These are phyloP conservation scores for Naja naja DNA, from an alignment of 2,113 vertebrate genomes.

Conservation along the genomic window DNA sequence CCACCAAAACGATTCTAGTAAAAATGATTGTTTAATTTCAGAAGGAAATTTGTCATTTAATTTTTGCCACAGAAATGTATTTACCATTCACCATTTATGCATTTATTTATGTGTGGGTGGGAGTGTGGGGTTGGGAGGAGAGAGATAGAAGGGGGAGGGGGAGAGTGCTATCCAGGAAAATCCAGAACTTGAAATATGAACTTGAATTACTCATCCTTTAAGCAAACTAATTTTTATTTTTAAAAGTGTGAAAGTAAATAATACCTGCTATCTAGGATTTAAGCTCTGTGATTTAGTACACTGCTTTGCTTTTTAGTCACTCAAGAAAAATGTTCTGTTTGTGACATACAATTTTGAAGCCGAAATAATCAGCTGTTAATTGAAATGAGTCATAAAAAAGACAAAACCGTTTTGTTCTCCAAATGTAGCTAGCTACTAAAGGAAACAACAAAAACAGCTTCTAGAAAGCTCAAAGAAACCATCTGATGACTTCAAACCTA, in stretches of 20 bases:
- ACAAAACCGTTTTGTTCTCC: slow-evolving; percentile 7
- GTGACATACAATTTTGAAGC: neutral
- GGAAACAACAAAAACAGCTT: neutral
- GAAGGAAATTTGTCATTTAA: neutral
- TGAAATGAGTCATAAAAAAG: neutral
- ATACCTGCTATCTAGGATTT: neutral
- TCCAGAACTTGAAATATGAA: neutral
- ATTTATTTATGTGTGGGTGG: neutral
- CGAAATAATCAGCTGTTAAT: slow-evolving; percentile 10
- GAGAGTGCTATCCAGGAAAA: no score
- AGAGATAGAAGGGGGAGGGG: neutral
- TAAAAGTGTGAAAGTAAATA: neutral
- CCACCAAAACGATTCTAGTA: neutral
- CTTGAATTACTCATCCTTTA: neutral
- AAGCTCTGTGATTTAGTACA: neutral
- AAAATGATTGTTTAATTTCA: neutral
- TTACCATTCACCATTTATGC: neutral
- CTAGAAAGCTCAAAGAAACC: neutral
- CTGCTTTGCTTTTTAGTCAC: neutral
- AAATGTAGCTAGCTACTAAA: neutral
- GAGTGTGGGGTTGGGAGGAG: no score
- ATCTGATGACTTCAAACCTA: neutral
- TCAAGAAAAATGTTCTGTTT: neutral
- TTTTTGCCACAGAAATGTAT: neutral
- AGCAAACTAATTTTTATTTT: neutral